Evolutionary conservation across 2,113 vertebrate species (phyloP).

Genomic region (Cryptoleucopteryx plumbea): DNA sequence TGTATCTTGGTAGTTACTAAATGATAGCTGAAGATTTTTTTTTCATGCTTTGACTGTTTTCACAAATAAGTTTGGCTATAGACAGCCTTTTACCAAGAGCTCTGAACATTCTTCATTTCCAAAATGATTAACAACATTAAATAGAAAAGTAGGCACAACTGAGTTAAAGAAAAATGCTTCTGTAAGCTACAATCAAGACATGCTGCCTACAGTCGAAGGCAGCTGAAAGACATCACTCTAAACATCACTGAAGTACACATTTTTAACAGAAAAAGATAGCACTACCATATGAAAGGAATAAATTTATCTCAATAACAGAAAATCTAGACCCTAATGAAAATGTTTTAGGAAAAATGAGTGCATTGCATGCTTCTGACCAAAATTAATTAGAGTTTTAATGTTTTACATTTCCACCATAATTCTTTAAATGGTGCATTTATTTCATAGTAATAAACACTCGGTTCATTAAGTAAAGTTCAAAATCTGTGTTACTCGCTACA

Average conservation of each 20-base stretch:
- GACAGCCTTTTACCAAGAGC: not conserved
- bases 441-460: conserved; percentile 84
- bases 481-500: conserved; percentile 81
- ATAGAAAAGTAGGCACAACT: not conserved
- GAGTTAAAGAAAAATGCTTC: not conserved
- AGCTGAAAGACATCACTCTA: not conserved
- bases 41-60: not conserved
- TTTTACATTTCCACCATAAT: conserved; percentile 74
- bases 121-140: not conserved
- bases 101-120: not conserved
- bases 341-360: conserved; percentile 68
- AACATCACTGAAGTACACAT: not conserved
- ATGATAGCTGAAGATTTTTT: not conserved
- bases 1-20: not conserved
- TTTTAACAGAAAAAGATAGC: not conserved
- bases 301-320: conserved; percentile 63
- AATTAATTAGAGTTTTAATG: conserved; percentile 80
- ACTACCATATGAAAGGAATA: conserved; percentile 8
- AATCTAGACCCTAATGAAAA: conserved; percentile 65
- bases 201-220: not conserved
- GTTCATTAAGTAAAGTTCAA: conserved; percentile 88
- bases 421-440: conserved; percentile 79
- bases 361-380: conserved; percentile 67
- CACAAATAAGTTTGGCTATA: not conserved
- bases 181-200: not conserved